A percentile compares a stretch with the other conserved stretches of the same genome.
Evolutionary conservation across 2,113 vertebrate species (phyloP).

Genomic region (Oxygymnocypris stewartii): DNA sequence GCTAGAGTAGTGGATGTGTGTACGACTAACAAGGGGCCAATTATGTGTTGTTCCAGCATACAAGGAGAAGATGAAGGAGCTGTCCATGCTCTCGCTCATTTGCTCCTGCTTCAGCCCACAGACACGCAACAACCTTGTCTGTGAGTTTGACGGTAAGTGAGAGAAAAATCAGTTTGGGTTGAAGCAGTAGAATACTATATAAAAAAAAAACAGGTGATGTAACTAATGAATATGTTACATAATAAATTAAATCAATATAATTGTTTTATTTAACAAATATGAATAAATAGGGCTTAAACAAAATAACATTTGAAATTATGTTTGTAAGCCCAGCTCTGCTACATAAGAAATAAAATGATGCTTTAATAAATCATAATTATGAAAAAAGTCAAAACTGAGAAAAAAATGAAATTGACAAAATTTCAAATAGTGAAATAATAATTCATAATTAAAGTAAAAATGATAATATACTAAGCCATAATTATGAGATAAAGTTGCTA

Average conservation of each 20-base stretch:
- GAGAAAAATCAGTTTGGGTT: background rate
- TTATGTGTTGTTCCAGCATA: conserved; percentile 81
- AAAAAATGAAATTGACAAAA: background rate
- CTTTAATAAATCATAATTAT: background rate
- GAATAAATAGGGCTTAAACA: background rate
- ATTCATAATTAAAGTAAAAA: background rate
- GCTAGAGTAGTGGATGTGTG: background rate
- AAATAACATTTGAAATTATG: background rate
- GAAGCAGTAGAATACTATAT: background rate
- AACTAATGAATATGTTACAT: background rate
- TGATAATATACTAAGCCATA: background rate
- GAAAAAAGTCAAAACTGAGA: background rate
- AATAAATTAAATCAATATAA: background rate
- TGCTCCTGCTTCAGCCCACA: conserved; percentile 98
- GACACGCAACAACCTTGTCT: conserved; percentile 86
- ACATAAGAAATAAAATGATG: background rate
- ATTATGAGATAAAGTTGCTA: background rate
- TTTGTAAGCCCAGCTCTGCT: background rate
- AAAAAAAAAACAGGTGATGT: background rate
- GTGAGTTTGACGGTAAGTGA: conserved; percentile 88
- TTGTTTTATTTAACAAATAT: background rate
- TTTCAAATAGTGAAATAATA: background rate
- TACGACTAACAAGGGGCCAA: conserved; percentile 5
- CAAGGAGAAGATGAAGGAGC: conserved; percentile 99
- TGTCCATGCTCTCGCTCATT: conserved; percentile 94